Conservation (phyloP, 2,888 invertebrate species). For the Dichetophora obliterata region DNA sequence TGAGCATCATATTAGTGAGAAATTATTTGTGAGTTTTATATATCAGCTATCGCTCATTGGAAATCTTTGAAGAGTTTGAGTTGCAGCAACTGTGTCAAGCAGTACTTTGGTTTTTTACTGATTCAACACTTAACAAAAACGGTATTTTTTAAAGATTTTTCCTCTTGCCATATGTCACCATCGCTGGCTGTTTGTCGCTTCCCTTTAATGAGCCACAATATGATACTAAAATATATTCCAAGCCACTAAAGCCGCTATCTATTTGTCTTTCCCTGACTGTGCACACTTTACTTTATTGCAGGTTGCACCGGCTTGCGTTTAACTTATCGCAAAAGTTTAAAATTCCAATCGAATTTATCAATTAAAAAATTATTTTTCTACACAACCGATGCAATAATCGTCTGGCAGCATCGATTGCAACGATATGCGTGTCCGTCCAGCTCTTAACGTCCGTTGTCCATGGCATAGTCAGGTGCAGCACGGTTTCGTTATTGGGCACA, state of each 20-base stretch:
- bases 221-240: no score
- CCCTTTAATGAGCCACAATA: no score
- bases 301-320: slow-evolving; percentile 46
- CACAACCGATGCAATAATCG: slow-evolving; percentile 16
- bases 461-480: slow-evolving; percentile 39
- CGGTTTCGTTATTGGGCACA: slow-evolving; percentile 17
- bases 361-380: slow-evolving; percentile 49
- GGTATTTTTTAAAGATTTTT: no score
- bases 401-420: slow-evolving; percentile 1
- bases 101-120: not conserved
- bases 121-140: no score
- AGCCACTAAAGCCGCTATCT: not conserved
- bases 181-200: no score
- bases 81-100: slow-evolving; percentile 25
- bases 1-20: slow-evolving; percentile 1
- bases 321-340: slow-evolving; percentile 50
- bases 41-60: not conserved
- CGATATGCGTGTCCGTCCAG: not conserved
- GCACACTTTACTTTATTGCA: not conserved
- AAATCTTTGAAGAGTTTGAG: slow-evolving; percentile 12
- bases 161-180: no score
- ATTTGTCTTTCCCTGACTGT: not conserved
- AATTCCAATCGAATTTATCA: slow-evolving; percentile 53
- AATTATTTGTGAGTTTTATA: not conserved
- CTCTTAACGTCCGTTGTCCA: not conserved